A percentile compares a stretch with the other conserved stretches of the same genome.
Conservation (phyloP, 35 echinoderm and acorn worm species). For the Ophioderma brevispina region DNA sequence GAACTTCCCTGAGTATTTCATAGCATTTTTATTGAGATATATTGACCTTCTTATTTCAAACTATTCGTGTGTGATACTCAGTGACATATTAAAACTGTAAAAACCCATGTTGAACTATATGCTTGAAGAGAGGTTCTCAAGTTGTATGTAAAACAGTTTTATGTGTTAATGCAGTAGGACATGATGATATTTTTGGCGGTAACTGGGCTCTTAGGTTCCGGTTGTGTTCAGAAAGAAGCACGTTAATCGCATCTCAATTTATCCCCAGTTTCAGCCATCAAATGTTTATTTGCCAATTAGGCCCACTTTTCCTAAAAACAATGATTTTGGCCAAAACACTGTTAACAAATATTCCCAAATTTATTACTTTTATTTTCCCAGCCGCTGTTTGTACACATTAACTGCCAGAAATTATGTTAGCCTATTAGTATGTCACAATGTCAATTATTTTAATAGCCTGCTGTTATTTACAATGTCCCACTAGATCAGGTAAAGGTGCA, state of each 20-base stretch:
- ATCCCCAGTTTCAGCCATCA: neutral
- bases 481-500: neutral
- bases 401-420: neutral
- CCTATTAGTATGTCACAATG: neutral
- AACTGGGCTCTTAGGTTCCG: too few relatives aligned
- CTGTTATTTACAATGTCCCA: slow-evolving; percentile 10
- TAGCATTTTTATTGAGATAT: too few relatives aligned
- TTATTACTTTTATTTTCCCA: neutral
- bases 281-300: slow-evolving; percentile 7
- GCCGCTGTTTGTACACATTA: neutral
- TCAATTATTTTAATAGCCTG: slow-evolving; percentile 11
- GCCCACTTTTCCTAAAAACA: neutral
- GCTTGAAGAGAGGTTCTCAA: too few relatives aligned
- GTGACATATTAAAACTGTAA: too few relatives aligned
- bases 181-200: too few relatives aligned
- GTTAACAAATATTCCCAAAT: neutral
- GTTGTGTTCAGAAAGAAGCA: too few relatives aligned
- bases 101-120: too few relatives aligned
- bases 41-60: too few relatives aligned
- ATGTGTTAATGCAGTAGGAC: too few relatives aligned
- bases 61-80: too few relatives aligned
- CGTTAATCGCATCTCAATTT: neutral
- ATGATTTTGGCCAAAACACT: neutral
- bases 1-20: too few relatives aligned
- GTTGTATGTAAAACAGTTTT: too few relatives aligned